phyloP scores from a whole-genome alignment of 2,888 invertebrate species.

The Oligia fasciuncula region DNA sequence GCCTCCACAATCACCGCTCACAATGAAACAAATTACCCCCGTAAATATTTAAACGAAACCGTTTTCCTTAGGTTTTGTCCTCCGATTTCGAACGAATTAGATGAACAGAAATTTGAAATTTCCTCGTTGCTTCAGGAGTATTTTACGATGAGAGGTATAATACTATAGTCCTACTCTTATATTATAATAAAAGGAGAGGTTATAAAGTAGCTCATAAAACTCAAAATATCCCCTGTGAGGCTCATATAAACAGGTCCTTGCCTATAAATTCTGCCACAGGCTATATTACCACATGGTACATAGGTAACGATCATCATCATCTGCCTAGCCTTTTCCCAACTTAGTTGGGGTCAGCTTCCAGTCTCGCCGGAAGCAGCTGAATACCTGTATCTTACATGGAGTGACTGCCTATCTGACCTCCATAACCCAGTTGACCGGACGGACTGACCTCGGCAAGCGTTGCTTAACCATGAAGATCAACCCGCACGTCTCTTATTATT shows the following conservation, averaged over 20 bases:
- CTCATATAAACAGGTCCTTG: neutral
- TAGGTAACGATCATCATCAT: too few species aligned
- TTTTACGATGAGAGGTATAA: neutral
- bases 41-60: slow-evolving; percentile 55
- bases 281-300: neutral
- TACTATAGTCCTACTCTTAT: neutral
- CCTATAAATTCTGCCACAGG: neutral
- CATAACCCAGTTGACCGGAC: too few species aligned
- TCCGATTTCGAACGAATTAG: slow-evolving; percentile 63
- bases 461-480: neutral
- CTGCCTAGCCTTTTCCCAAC: too few species aligned
- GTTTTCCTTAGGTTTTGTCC: slow-evolving; percentile 50
- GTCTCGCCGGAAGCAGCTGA: too few species aligned
- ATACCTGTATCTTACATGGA: too few species aligned
- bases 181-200: neutral
- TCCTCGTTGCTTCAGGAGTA: too few species aligned
- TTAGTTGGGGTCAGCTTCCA: too few species aligned
- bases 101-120: slow-evolving; percentile 68
- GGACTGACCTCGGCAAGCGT: neutral
- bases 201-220: neutral
- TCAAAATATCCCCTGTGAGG: neutral
- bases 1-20: neutral
- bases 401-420: too few species aligned
- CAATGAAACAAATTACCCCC: slow-evolving; percentile 39
- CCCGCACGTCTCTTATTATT: too few species aligned